phyloP scores from a whole-genome alignment of 2,113 vertebrate species.

The Tupaia tana region DNA sequence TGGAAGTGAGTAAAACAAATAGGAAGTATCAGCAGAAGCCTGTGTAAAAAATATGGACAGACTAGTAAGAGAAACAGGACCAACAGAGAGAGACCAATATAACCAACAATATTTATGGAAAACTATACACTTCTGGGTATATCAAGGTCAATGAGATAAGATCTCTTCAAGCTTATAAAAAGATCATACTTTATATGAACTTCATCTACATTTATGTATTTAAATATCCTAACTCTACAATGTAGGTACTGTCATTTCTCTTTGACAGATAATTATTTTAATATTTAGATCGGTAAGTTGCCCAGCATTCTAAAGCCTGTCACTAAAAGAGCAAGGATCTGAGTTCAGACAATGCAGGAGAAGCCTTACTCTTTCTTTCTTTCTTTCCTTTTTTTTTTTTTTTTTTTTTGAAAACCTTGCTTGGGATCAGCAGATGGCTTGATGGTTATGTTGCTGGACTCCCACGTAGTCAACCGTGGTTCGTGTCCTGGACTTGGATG shows the following conservation, averaged over 20 bases:
- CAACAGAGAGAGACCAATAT: not conserved
- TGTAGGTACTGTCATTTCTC: not conserved
- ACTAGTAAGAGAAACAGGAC: not conserved
- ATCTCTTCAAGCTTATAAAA: not conserved
- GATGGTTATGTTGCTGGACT: too few relatives aligned
- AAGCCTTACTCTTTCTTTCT: not conserved
- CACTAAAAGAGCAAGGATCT: not conserved
- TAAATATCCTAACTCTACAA: not conserved
- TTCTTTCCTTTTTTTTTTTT: too few relatives aligned
- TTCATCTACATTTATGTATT: not conserved
- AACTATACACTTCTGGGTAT: not conserved
- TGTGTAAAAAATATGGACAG: not conserved
- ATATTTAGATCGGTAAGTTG: not conserved
- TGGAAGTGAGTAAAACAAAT: not conserved
- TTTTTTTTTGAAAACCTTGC: too few relatives aligned
- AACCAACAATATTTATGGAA: not conserved
- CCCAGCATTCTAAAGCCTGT: not conserved
- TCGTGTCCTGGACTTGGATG: too few relatives aligned
- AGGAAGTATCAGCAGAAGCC: not conserved
- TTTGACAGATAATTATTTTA: not conserved
- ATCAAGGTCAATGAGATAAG: not conserved
- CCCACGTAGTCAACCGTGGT: too few relatives aligned
- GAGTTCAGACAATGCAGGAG: not conserved
- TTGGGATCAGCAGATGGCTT: too few relatives aligned
- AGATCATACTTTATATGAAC: not conserved